Conservation (phyloP, 2,888 invertebrate species). For the Caenorhabditis sulstoni region DNA sequence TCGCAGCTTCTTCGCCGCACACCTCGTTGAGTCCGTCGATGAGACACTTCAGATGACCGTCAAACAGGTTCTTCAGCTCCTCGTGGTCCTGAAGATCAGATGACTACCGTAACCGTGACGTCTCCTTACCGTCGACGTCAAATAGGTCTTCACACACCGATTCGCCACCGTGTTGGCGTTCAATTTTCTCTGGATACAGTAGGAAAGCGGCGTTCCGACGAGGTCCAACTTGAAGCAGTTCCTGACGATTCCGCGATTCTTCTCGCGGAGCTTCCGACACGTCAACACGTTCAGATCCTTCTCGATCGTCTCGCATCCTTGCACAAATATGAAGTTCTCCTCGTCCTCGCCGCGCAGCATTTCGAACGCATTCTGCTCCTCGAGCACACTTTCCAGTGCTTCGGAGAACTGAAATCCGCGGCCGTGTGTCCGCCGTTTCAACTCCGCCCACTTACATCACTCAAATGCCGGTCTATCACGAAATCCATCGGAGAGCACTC, state of each 20-base stretch:
- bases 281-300: conserved; percentile 29
- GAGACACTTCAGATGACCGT: conserved; percentile 19
- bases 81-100: conserved; percentile 17
- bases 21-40: conserved; percentile 26
- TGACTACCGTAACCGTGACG: too few relatives aligned
- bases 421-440: too few relatives aligned
- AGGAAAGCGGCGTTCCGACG: conserved; percentile 38
- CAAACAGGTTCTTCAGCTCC: conserved; percentile 25
- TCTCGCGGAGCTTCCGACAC: conserved; percentile 20
- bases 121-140: conserved; percentile 14
- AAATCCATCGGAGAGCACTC: conserved; percentile 32
- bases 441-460: conserved; percentile 9
- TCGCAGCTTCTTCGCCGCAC: conserved; percentile 31
- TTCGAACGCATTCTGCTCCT: conserved; percentile 40
- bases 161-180: conserved; percentile 13
- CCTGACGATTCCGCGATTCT: conserved; percentile 14
- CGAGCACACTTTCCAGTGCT: conserved; percentile 40
- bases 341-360: conserved; percentile 46
- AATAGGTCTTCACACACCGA: conserved; percentile 35
- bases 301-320: conserved; percentile 46
- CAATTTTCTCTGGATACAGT: conserved; percentile 37
- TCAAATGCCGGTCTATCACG: conserved; percentile 23
- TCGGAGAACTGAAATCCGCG: conserved; percentile 49
- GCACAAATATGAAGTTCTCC: conserved; percentile 39
- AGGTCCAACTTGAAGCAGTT: conserved; percentile 40